A percentile compares a stretch with the other conserved stretches of the same genome.
These are phyloP conservation scores for Trichogramma dendrolimi DNA, from an alignment of 2,888 invertebrate species.

Conservation along the genomic window DNA sequence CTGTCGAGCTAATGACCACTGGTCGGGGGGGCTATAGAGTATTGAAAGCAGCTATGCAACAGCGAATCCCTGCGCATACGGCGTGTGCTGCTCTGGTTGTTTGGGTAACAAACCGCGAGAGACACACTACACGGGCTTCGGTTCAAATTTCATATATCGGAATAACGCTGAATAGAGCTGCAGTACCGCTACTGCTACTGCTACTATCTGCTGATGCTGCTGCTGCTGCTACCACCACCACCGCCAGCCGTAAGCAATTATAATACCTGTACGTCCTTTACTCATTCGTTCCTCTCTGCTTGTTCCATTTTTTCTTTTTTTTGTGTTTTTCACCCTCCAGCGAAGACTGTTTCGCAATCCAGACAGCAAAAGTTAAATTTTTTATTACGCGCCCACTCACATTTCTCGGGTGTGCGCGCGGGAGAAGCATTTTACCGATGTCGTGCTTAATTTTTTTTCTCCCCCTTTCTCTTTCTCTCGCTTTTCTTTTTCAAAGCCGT, in stretches of 20 bases:
- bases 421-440: too few relatives aligned
- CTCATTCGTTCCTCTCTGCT: too few relatives aligned
- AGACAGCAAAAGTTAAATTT: too few relatives aligned
- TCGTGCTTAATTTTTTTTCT: background rate
- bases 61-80: too few relatives aligned
- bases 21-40: constrained; percentile 19
- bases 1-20: constrained; percentile 38
- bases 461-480: background rate
- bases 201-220: too few relatives aligned
- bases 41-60: constrained; percentile 31
- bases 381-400: background rate
- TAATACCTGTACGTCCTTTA: constrained; percentile 4
- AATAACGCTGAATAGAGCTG: constrained; percentile 13
- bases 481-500: background rate
- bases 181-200: too few relatives aligned
- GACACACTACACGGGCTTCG: background rate
- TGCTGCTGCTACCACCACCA: constrained; percentile 1
- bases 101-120: constrained; percentile 20
- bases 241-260: constrained; percentile 22
- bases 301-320: too few relatives aligned
- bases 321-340: too few relatives aligned
- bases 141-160: constrained; percentile 18
- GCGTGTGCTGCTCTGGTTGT: constrained; percentile 34
- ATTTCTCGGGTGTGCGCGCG: background rate
- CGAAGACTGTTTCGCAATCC: too few relatives aligned